Conservation (phyloP, 2,113 vertebrate genomes). For the Herpetotheres cachinnans region DNA sequence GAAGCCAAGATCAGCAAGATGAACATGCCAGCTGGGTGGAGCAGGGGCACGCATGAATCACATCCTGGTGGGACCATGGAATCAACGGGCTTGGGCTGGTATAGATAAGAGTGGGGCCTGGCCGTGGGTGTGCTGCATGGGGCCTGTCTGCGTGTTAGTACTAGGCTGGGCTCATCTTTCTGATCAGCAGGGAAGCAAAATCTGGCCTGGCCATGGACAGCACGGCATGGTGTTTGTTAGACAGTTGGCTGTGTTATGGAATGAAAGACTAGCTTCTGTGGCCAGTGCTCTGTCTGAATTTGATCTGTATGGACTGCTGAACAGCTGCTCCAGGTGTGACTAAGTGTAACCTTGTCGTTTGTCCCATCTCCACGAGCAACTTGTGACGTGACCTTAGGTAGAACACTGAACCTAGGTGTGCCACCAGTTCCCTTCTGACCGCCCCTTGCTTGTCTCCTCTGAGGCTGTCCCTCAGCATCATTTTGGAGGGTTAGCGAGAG, state of each 20-base stretch:
- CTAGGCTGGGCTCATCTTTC: background rate
- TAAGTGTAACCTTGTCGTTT: background rate
- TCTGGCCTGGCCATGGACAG: background rate
- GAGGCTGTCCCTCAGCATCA: background rate
- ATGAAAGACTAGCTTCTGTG: background rate
- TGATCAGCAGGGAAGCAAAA: background rate
- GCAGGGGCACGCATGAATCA: conserved; percentile 49
- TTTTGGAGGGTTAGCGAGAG: background rate
- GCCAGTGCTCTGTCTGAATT: background rate
- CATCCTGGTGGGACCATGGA: conserved; percentile 44
- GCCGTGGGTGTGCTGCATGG: background rate
- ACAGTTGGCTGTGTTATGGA: background rate
- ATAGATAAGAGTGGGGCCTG: conserved; percentile 26
- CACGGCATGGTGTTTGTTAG: accelerated
- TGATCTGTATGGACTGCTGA: background rate
- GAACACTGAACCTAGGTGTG: accelerated
- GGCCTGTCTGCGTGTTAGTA: background rate
- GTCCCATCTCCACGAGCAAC: background rate
- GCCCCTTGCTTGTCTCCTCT: background rate
- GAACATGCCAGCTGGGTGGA: conserved; percentile 46
- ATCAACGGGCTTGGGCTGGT: background rate
- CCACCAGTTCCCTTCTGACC: background rate
- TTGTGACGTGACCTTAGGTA: background rate
- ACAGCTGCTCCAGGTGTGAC: background rate
- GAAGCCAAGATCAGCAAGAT: background rate